phyloP scores from a whole-genome alignment of 2,797 vertebrate species.

The Octomys mimax region DNA sequence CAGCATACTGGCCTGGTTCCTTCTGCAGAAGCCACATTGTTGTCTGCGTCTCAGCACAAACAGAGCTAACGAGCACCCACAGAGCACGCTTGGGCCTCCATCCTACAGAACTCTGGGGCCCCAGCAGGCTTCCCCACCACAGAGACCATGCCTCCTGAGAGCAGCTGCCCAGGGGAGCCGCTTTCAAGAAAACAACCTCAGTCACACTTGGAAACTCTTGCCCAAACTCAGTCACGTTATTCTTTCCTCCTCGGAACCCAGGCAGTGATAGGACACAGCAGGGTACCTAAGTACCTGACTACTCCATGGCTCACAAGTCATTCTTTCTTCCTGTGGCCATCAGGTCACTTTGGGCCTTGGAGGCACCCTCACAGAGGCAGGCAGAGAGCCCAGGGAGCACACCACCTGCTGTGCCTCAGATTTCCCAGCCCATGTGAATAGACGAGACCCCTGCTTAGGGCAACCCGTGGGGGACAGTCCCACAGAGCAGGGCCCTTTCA shows the following conservation, averaged over 20 bases:
- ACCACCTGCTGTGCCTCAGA: background rate
- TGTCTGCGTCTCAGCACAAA: accelerated
- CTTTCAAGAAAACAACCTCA: background rate
- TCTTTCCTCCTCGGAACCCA: background rate
- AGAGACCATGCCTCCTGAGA: background rate
- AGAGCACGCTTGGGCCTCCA: accelerated
- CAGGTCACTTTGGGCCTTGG: accelerated
- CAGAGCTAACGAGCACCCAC: accelerated
- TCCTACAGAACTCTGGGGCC: background rate
- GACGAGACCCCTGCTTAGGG: too few relatives aligned
- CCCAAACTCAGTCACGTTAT: background rate
- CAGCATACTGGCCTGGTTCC: background rate
- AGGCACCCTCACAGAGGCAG: background rate
- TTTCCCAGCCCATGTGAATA: accelerated
- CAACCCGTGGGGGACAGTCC: accelerated
- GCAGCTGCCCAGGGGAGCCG: background rate
- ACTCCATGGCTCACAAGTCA: background rate
- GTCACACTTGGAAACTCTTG: background rate
- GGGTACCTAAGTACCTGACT: background rate
- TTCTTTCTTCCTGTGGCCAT: background rate
- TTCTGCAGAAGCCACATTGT: accelerated
- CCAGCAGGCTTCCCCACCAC: accelerated
- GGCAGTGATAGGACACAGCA: too few relatives aligned
- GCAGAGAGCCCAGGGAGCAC: too few relatives aligned
- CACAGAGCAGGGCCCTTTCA: accelerated